Evolutionary conservation across 2,888 invertebrate genomes (phyloP), one percentile per base, ranked within the genome.

Genomic region (Hirtodrosophila confusa): DNA sequence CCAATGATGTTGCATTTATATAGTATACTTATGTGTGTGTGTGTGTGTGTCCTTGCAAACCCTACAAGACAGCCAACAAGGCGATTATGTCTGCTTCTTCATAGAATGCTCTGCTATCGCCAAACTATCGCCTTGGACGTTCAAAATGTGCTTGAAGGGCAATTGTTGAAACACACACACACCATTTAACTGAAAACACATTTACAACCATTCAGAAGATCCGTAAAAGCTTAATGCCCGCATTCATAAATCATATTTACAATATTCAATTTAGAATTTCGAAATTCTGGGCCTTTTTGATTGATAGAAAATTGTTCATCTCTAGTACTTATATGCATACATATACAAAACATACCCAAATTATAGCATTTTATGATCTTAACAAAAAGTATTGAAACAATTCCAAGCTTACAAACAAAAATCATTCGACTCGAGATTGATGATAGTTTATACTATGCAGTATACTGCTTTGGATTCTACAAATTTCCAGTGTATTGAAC

Each of bases 291-390:
- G 17, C 44, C 56, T 39, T 65, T 56, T 41, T 6, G 27, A 40
- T 45, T 51, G 43, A 51, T 44, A 56, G 12, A 17, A 33, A 51
- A 66, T 58, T 54, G 60, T 67, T 55, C 37, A 50, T 48, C 57
- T 41, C 39, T 73, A 77, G 69, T 78, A 77, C 63, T 79, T 64
- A 73, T 68, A 83, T 78, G 62, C 49, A 69, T 60, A 53, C 43
- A 71, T 33, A 62, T 17, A 33, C n/a, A 58, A 53, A 56, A 40
- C 39, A 49, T 61, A 58, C 44, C 39, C 48, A 44, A 68, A 47
- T 47, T 45, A 43, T 39, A 51, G 31, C 33, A 51, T 60, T 48
- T 51, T 17, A 50, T 43, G 45, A 35, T 45, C 17, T n/a, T 17
- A 45, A 45, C 8, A 27, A 12, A 39, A 24, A 39, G 51, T 47